Base-by-base conservation (phyloP, 2,113 vertebrate species). In the Dasyurus viverrinus region DNA sequence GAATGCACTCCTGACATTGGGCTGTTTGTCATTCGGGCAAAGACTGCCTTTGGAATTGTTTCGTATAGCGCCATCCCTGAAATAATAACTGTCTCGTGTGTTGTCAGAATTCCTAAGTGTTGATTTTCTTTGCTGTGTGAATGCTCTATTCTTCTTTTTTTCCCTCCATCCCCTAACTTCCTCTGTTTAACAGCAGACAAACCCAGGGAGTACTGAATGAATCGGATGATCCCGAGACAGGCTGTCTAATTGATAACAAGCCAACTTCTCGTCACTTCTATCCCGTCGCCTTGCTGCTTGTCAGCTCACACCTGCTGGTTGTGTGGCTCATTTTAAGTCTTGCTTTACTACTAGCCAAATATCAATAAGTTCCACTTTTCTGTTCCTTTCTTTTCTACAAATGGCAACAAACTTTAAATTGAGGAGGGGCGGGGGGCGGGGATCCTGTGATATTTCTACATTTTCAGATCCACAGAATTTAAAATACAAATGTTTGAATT, bases 311-410 rank as follows among this genome's bases (percentile, higher is more conserved):
- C 98, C 98, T 99, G 98, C 99, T 99, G 98, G 99, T 99, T 90
- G 99, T 99, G 98, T 99, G 99, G 99, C 99, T 99, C 98, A 99
- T 99, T 99, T 99, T 99, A 99, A 99, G 99, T 99, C 99, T 99
- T 98, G 99, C 99, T 97, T 99, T 99, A 99, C 99, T 99, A 98
- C 99, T 99, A 99, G 99, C 99, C 99, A 99, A 99, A 99, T 99
- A 99, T 98, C 99, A 99, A 99, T 99, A 99, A 99, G 99, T 98
- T 99, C 98, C 96, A 97, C 94, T 96, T 60, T 93, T 96, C 97
- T 95, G 93, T 96, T 97, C 96, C 95, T 98, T 98, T 97, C 93
- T 99, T 99, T 99, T 99, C 98, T 99, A 98, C 97, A 93, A 98
- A 98, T 52, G 91, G 97, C 97, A 97, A 98, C 97, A 98, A 97